Evolutionary conservation across 1,140 invertebrate species (phyloP).

Genomic region (Dreissena polymorpha): DNA sequence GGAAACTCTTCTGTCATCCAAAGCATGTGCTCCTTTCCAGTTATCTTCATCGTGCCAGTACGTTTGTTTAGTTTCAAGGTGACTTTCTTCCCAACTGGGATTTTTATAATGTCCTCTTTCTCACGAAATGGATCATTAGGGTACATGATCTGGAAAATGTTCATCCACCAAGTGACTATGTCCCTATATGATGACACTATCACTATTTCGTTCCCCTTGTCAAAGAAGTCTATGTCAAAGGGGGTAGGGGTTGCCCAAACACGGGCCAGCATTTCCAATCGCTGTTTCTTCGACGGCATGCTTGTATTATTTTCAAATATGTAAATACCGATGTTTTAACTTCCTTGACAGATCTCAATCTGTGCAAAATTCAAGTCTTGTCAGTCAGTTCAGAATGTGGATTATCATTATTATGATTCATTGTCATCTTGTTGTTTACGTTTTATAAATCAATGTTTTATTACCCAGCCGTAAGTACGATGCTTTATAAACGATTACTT

Average conservation of each 20-base stretch:
- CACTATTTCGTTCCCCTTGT: constrained; percentile 74
- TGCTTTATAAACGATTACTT: no score
- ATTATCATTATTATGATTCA: no score
- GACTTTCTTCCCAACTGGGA: constrained; percentile 68
- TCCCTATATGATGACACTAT: constrained; percentile 69
- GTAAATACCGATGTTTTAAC: no score
- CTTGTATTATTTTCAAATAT: background rate
- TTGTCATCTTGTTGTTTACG: no score
- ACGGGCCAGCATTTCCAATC: constrained; percentile 65
- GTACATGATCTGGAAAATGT: constrained; percentile 68
- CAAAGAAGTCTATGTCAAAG: constrained; percentile 74
- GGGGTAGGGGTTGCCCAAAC: constrained; percentile 75
- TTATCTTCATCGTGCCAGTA: constrained; percentile 66
- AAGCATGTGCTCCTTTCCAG: constrained; percentile 71
- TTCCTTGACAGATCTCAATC: no score
- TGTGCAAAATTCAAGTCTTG: no score
- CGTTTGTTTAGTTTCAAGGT: constrained; percentile 72
- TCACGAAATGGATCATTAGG: constrained; percentile 72
- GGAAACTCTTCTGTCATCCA: constrained; percentile 75
- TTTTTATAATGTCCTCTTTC: constrained; percentile 72
- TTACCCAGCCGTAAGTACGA: no score
- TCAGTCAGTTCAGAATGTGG: no score
- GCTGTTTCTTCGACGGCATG: constrained; percentile 74
- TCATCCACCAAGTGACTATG: constrained; percentile 69
- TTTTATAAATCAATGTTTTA: no score